These are phyloP conservation scores for Dryobota labecula DNA, from an alignment of 2,888 invertebrate genomes.

Conservation along the genomic window DNA sequence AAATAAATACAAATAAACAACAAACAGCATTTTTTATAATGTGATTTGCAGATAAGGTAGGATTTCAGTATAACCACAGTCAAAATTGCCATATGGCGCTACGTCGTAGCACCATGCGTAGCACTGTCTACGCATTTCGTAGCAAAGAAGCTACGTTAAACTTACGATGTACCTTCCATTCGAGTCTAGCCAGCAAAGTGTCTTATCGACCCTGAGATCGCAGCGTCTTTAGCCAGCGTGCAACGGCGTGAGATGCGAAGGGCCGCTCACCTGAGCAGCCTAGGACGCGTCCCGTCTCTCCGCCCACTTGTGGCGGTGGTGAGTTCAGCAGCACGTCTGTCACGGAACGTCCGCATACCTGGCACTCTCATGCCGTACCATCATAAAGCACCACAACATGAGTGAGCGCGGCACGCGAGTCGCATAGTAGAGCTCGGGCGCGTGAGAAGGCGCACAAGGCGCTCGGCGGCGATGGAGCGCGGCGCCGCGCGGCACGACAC, in stretches of 20 bases:
- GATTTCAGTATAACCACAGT: constrained; percentile 6
- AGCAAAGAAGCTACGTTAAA: constrained; percentile 55
- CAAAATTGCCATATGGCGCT: constrained; percentile 44
- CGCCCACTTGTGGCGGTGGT: constrained; percentile 88
- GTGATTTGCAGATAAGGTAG: constrained; percentile 4
- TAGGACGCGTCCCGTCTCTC: constrained; percentile 82
- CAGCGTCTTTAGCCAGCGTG: constrained; percentile 81
- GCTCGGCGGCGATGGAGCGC: constrained; percentile 72
- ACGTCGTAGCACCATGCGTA: constrained; percentile 55
- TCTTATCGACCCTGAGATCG: constrained; percentile 86
- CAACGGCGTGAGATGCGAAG: constrained; percentile 80
- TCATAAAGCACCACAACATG: constrained; percentile 89
- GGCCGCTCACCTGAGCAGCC: constrained; percentile 88
- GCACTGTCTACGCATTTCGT: constrained; percentile 66
- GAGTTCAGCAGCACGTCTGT: constrained; percentile 78
- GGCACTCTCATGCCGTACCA: constrained; percentile 88
- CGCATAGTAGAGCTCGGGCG: constrained; percentile 79
- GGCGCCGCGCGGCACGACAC: constrained; percentile 82
- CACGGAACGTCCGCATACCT: constrained; percentile 89
- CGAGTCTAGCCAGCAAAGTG: constrained; percentile 66
- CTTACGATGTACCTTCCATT: constrained; percentile 49
- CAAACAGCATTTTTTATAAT: constrained; percentile 3
- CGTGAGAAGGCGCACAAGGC: constrained; percentile 70
- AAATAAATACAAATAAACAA: not conserved
- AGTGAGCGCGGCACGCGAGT: constrained; percentile 84